Base-by-base conservation (phyloP, 2,888 invertebrate species). In the Brenthis hecate region DNA sequence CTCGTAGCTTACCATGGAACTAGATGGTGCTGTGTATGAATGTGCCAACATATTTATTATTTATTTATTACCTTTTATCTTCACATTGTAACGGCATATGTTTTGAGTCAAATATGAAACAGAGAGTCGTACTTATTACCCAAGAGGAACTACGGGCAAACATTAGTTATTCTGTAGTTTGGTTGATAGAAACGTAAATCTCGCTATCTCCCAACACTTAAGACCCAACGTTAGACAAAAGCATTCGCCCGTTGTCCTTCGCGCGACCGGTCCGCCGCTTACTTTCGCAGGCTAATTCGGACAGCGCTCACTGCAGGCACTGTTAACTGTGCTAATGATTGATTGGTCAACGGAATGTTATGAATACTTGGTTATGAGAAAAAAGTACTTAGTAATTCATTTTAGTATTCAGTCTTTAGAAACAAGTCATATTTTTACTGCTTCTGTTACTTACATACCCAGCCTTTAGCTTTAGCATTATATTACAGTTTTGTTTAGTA, bases 231-330 rank as follows among this genome's bases (percentile, higher is more conserved):
- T 90, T 88, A 90, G 89, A 88, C 91, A 89, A 89, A 88, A 87
- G 87, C 87, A 80, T 80, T 77, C 78, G 81, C 84, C 78, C 74
- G 89, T 73, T 86, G 91, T 87, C 91, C 91, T 91, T 91, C 91
- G 86, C 63, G 75, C 82, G 87, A 91, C 91, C 91, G 91, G 91
- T 92, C 88, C 80, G 76, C 89, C 91, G 89, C 85, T 83, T 85
- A 70, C 72, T 67, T 70, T 70, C 72, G 69, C 72, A 72, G 79
- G 80, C 78, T 80, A 80, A 80, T 80, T 83, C 82, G 78, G 78
- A 77, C 79, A 79, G 76, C 76, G 72, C 73, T 75, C 74, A 73
- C 76, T 66, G 69, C 61, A 69, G 66, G 70, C 72, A 70, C 72
- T 70, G 70, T 64, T 68, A 70, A 70, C 61, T 66, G 60, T 66